These are phyloP conservation scores for Halcyon smyrnensis DNA, from an alignment of 2,797 vertebrate species.

Conservation along the genomic window DNA sequence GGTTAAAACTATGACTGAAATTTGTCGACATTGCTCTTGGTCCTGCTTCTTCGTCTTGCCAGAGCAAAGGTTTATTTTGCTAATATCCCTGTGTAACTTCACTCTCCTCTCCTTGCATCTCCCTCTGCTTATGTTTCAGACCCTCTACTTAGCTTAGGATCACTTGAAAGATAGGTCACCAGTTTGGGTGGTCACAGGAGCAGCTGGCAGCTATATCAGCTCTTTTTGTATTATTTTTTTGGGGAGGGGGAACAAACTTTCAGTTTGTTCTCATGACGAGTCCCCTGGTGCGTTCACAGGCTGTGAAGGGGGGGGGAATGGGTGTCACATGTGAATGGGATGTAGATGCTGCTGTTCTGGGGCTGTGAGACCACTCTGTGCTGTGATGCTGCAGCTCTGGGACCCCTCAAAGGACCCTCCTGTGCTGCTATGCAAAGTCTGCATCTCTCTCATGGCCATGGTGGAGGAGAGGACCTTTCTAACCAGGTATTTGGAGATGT, in stretches of 20 bases:
- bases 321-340: background rate
- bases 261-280: background rate
- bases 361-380: background rate
- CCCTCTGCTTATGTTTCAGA: background rate
- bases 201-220: background rate
- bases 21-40: background rate
- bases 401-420: background rate
- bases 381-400: background rate
- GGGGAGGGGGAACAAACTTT: background rate
- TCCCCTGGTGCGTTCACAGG: background rate
- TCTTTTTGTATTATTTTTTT: background rate
- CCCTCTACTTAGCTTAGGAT: background rate
- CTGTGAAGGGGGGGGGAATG: background rate
- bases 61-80: constrained; percentile 12
- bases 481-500: background rate
- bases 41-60: background rate
- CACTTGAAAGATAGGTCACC: background rate
- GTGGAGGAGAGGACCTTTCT: background rate
- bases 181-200: constrained; percentile 42
- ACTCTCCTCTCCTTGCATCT: background rate
- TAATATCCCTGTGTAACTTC: constrained; percentile 18
- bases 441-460: fast-evolving
- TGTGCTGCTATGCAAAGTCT: background rate
- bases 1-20: background rate
- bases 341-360: background rate